Conservation (phyloP, 2,797 vertebrate genomes). For the Sebastes hubbsi region DNA sequence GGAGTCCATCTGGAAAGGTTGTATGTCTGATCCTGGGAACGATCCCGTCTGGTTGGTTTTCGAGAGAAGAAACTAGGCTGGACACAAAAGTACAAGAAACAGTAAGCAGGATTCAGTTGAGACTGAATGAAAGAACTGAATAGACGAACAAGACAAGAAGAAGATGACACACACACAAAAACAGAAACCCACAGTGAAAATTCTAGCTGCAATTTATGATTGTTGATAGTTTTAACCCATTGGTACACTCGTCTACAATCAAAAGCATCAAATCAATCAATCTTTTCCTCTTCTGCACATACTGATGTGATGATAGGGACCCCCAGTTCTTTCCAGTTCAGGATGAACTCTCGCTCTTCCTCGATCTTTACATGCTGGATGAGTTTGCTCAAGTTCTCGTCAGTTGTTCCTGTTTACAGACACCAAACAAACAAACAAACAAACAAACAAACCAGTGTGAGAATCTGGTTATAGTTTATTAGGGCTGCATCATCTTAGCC, state of each 20-base stretch:
- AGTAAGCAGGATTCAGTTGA: neutral
- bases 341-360: conserved; percentile 91
- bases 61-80: conserved; percentile 74
- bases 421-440: neutral
- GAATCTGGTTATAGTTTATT: neutral
- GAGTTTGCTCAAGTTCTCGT: conserved; percentile 95
- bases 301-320: conserved; percentile 89
- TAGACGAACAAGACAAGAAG: neutral
- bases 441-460: neutral
- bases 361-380: conserved; percentile 96
- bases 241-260: neutral
- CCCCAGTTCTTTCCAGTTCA: conserved; percentile 93
- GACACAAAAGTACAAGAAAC: conserved; percentile 9
- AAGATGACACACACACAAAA: neutral
- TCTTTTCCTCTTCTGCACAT: conserved; percentile 3
- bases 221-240: neutral
- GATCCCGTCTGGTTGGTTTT: conserved; percentile 87
- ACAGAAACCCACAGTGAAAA: neutral
- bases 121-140: neutral
- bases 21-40: conserved; percentile 88
- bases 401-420: conserved; percentile 88
- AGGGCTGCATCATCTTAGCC: accelerated
- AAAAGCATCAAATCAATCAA: neutral
- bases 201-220: neutral
- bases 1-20: conserved; percentile 97